Evolutionary conservation across 2,113 vertebrate species (phyloP).

Genomic region (Daboia siamensis): DNA sequence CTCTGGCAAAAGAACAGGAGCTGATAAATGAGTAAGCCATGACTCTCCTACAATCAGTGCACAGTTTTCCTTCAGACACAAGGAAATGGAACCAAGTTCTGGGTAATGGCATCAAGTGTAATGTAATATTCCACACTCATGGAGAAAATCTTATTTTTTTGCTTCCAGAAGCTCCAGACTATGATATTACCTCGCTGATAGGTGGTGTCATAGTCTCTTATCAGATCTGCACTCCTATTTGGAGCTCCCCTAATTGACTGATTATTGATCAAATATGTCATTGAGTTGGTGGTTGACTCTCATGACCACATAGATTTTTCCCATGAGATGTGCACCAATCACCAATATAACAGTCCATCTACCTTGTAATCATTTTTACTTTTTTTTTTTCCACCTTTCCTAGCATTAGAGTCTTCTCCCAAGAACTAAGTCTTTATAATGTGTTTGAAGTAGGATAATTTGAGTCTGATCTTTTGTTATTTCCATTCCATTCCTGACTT

Average conservation of each 20-base stretch:
- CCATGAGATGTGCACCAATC: not conserved
- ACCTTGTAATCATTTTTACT: not conserved
- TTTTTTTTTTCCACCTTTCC: not conserved
- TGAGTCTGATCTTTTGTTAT: not conserved
- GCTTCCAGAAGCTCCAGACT: not conserved
- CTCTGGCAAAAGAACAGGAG: not conserved
- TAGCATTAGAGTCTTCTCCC: not conserved
- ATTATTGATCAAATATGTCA: not conserved
- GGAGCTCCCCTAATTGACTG: not conserved
- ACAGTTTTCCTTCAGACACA: not conserved
- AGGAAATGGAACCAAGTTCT: not conserved
- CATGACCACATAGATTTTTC: not conserved
- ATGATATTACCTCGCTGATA: not conserved
- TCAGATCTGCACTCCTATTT: not conserved
- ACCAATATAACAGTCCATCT: not conserved
- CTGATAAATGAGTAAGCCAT: not conserved
- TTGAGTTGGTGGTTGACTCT: not conserved
- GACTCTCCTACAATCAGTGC: not conserved
- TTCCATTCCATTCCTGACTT: not conserved
- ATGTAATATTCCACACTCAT: not conserved
- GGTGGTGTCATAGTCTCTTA: not conserved
- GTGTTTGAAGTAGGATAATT: not conserved
- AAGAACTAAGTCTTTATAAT: not conserved
- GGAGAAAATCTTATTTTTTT: not conserved
- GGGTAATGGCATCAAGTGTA: not conserved